These are phyloP conservation scores for Tychaedon coryphoeus DNA, from an alignment of 2,113 vertebrate genomes.

Conservation along the genomic window DNA sequence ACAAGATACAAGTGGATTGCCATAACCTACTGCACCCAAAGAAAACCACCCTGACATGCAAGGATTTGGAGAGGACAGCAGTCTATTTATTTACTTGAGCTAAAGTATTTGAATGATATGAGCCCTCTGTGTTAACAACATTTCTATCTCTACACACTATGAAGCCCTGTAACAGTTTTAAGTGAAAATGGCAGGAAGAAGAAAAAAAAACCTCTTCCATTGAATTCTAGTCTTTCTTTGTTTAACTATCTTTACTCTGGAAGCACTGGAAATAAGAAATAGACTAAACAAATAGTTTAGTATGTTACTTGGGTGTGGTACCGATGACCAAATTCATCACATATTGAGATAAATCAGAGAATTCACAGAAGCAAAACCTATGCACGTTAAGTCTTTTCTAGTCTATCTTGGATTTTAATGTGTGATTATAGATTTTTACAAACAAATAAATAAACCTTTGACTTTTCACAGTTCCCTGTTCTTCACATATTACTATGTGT, in stretches of 20 bases:
- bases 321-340: background rate
- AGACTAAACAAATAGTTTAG: background rate
- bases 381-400: background rate
- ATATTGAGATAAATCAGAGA: background rate
- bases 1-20: background rate
- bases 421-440: background rate
- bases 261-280: background rate
- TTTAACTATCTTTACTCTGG: background rate
- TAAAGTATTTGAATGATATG: background rate
- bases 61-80: background rate
- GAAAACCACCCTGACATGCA: background rate
- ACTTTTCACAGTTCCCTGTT: conserved; percentile 44
- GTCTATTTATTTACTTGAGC: background rate
- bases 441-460: conserved; percentile 26
- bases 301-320: background rate
- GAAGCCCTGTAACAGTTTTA: background rate
- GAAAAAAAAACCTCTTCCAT: background rate
- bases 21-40: background rate
- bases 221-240: background rate
- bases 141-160: background rate
- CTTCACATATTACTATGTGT: conserved; percentile 35
- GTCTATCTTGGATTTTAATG: background rate
- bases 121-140: background rate
- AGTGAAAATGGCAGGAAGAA: background rate
- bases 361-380: background rate